Evolutionary conservation across 2,888 invertebrate species (phyloP), one percentile per base, ranked within the genome.

Genomic region (Lomographa bimaculata): DNA sequence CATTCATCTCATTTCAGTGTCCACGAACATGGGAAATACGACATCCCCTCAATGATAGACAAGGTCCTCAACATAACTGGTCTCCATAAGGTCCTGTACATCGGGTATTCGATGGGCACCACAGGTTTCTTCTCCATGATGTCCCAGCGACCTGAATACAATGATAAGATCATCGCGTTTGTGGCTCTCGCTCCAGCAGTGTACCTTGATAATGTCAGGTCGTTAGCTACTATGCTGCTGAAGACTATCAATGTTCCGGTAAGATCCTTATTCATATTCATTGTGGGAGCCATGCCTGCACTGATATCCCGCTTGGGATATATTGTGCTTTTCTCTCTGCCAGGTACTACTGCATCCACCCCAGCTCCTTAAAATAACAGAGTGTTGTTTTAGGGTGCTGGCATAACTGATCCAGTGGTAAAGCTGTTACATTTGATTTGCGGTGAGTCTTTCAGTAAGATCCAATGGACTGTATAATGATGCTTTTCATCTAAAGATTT

Each of bases 81-180:
- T 40, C 46, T 87, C 35, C 24, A 66, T 1, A 79, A 74, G 49
- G n/a, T 89, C 19, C 58, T 91, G 49, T 92, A 89, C 75, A 62
- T 92, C 8, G 92, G 92, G 1, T 91, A 92, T 67, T 92, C 92
- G 1, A 85, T 92, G 80, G 92, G 92, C 0, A 83, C 90, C 2
- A 90, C 91, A 12, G 85, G 79, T 3, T 90, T 90, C 53, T 89
- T 91, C 70, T 87, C 91, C 41, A 91, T 90, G 80, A 74, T 90
- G 59, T 79, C 90, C 0, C 78, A 84, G 45, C 74, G 74, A 38
- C 91, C 92, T 0, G 89, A 92, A 50, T 89, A 90, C 54, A 91
- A 92, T 18, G 71, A 79, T 2, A 90, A 89, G 42, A 50, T 92
- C 3, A 67, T 89, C 6, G 69, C 90, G 0, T 90, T 90, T 58